These are phyloP conservation scores for Pemphredon lugubris DNA, from an alignment of 2,888 invertebrate species.

Conservation along the genomic window DNA sequence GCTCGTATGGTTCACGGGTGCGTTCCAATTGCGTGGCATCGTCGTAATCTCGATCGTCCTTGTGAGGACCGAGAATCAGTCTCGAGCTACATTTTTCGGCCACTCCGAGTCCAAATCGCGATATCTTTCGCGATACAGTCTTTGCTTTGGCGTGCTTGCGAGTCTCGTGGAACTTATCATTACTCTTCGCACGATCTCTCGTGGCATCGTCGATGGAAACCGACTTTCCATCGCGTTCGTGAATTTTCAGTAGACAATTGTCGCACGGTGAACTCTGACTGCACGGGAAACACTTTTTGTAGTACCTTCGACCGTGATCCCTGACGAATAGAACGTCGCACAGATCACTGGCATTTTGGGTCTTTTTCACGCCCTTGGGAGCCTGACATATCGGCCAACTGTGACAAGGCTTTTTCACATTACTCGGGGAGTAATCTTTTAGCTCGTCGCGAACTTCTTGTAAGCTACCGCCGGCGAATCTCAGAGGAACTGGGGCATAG, in stretches of 20 bases:
- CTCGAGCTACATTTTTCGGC: slow-evolving; percentile 81
- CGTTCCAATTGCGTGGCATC: not conserved
- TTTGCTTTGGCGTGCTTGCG: slow-evolving; percentile 7
- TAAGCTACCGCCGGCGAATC: slow-evolving; percentile 68
- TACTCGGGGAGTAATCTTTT: slow-evolving; percentile 45
- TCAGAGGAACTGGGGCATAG: slow-evolving; percentile 67
- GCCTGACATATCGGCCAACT: slow-evolving; percentile 67
- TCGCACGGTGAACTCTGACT: slow-evolving; percentile 44
- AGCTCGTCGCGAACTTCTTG: slow-evolving; percentile 62
- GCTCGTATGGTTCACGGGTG: slow-evolving; percentile 26
- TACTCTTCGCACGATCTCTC: not conserved
- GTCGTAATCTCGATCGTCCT: slow-evolving; percentile 40
- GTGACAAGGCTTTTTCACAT: slow-evolving; percentile 43
- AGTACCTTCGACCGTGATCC: slow-evolving; percentile 36
- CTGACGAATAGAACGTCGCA: slow-evolving; percentile 69
- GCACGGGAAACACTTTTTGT: slow-evolving; percentile 25
- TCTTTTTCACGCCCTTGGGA: slow-evolving; percentile 2
- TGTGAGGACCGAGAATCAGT: slow-evolving; percentile 76
- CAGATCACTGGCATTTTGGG: slow-evolving; percentile 45
- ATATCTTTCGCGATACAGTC: slow-evolving; percentile 60
- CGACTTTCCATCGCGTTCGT: slow-evolving; percentile 4
- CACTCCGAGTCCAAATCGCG: slow-evolving; percentile 81
- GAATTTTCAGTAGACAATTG: not conserved
- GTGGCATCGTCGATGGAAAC: no score
- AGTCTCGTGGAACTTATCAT: not conserved